Evolutionary conservation across 23 tunicate genomes (phyloP).

Genomic region (Styela clava): DNA sequence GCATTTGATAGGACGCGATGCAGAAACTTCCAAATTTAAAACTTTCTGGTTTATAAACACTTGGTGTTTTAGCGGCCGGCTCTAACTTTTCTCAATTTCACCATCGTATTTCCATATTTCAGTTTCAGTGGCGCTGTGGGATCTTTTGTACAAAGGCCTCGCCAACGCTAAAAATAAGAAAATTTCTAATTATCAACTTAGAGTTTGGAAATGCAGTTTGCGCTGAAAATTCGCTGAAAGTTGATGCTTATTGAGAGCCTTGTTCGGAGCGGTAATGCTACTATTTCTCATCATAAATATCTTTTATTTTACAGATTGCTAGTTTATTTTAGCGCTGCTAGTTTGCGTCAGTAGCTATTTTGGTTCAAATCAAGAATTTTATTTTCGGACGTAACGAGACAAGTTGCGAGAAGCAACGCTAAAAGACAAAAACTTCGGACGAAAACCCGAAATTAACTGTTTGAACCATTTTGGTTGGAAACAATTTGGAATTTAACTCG

Average conservation of each 20-base stretch:
- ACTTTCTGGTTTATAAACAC: too few relatives aligned
- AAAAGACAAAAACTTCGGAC: too few relatives aligned
- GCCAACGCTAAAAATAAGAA: too few relatives aligned
- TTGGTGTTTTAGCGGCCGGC: too few relatives aligned
- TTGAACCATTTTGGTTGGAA: background rate
- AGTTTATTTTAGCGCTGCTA: background rate
- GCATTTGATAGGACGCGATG: too few relatives aligned
- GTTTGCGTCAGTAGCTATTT: background rate
- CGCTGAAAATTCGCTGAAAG: background rate
- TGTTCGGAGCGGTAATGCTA: background rate
- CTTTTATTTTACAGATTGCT: background rate
- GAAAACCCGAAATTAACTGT: background rate
- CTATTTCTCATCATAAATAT: background rate
- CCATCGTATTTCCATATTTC: too few relatives aligned
- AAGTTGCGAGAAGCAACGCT: background rate
- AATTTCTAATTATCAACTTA: too few relatives aligned
- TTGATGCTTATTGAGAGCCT: background rate
- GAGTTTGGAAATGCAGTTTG: background rate
- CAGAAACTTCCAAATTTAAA: too few relatives aligned
- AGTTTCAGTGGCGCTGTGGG: too few relatives aligned
- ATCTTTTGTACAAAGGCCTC: too few relatives aligned
- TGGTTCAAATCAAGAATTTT: background rate
- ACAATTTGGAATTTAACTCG: background rate
- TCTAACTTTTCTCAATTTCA: too few relatives aligned
- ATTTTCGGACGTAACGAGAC: background rate